Conservation (phyloP, 2,888 invertebrate species). For the Pristionchus maxplancki region DNA sequence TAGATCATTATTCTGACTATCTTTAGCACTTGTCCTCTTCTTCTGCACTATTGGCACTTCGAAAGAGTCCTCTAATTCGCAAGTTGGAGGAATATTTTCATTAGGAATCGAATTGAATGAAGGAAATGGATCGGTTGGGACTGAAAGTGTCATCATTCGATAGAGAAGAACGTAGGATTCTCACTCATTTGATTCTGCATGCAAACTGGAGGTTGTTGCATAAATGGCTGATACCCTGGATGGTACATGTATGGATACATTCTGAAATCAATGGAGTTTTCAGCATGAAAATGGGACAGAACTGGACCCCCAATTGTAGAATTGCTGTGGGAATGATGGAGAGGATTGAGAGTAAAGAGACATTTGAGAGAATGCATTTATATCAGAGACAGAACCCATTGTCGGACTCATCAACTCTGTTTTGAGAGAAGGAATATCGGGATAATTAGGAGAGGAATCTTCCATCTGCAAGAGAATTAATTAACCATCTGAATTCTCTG, state of each 20-base stretch:
- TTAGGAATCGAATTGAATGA: neutral
- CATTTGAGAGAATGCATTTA: neutral
- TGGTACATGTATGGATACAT: conserved; percentile 6
- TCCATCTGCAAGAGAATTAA: neutral
- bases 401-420: neutral
- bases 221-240: neutral
- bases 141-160: neutral
- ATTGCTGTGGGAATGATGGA: neutral
- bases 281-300: neutral
- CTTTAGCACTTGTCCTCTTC: neutral
- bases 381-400: neutral
- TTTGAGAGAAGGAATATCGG: neutral
- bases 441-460: neutral
- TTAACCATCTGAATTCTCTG: neutral
- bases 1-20: neutral
- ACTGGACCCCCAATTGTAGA: conserved; percentile 33
- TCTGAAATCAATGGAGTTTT: neutral
- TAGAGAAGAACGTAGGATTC: neutral
- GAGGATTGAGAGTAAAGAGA: conserved; percentile 4
- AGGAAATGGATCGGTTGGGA: neutral
- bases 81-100: neutral
- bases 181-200: neutral
- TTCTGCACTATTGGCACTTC: neutral
- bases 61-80: neutral
- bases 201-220: neutral